Conservation (phyloP, 2,888 invertebrate genomes). For the Eupithecia vulgata region DNA sequence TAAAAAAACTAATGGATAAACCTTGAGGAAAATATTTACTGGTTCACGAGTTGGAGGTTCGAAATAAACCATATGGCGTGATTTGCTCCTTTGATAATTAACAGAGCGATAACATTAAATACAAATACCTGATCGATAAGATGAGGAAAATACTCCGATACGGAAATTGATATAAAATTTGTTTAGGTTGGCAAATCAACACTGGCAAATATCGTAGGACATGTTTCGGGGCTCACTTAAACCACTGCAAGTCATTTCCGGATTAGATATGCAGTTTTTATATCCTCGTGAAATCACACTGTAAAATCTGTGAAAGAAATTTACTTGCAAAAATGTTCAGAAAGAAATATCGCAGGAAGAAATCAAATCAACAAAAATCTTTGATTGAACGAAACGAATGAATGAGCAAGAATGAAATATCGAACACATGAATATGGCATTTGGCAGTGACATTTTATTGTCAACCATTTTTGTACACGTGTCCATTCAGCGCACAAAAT, state of each 20-base stretch:
- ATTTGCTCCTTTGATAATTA: slow-evolving; percentile 1
- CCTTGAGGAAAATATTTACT: background rate
- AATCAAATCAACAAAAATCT: background rate
- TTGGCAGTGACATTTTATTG: slow-evolving; percentile 5
- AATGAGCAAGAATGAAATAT: background rate
- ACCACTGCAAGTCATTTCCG: background rate
- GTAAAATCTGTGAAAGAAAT: background rate
- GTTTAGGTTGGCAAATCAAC: background rate
- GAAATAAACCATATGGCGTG: background rate
- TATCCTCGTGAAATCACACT: background rate
- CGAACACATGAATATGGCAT: background rate
- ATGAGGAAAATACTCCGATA: background rate
- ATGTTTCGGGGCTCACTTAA: background rate
- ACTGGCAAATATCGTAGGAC: background rate
- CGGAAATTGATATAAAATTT: background rate
- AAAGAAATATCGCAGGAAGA: background rate
- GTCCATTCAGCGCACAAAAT: background rate
- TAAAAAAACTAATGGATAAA: background rate
- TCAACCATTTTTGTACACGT: background rate
- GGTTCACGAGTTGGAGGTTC: background rate
- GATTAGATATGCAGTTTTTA: background rate
- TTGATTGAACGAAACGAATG: background rate
- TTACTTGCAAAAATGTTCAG: background rate
- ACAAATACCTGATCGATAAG: background rate
- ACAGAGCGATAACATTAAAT: background rate